phyloP scores from a whole-genome alignment of 2,888 invertebrate species.

The Leptinotarsa rubiginosa region DNA sequence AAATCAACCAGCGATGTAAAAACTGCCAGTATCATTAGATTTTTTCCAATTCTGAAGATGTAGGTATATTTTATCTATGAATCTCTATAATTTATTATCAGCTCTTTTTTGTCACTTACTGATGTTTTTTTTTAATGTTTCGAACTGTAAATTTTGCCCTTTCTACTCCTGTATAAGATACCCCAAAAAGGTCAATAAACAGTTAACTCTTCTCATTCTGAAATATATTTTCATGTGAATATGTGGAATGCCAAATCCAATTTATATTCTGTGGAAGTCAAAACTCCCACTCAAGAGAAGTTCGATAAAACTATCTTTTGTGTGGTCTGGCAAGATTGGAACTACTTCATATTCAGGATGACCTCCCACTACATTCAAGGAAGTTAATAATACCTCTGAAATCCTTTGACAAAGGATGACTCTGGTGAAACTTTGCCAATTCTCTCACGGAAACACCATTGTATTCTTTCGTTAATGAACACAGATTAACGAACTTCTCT shows the following conservation, averaged over 20 bases:
- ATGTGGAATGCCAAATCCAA: not conserved
- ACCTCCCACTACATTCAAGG: constrained; percentile 3
- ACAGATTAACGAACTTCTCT: constrained; percentile 1
- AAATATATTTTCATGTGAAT: too few relatives aligned
- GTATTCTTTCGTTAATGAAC: constrained; percentile 5
- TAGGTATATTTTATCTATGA: too few relatives aligned
- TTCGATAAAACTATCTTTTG: not conserved
- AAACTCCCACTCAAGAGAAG: not conserved
- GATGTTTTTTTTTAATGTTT: too few relatives aligned
- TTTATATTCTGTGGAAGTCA: not conserved
- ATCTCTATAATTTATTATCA: too few relatives aligned
- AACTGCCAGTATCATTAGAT: too few relatives aligned
- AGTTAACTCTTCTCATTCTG: too few relatives aligned
- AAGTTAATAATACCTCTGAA: constrained; percentile 4
- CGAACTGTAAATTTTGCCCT: too few relatives aligned
- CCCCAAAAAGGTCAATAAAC: too few relatives aligned
- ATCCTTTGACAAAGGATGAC: constrained; percentile 4
- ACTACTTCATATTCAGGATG: constrained; percentile 8
- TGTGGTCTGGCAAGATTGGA: constrained; percentile 4
- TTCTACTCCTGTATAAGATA: too few relatives aligned
- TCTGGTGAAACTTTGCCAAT: constrained; percentile 7
- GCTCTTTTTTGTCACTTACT: too few relatives aligned
- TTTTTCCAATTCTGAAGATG: too few relatives aligned
- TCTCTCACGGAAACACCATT: constrained; percentile 4
- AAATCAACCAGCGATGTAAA: too few relatives aligned